These are phyloP conservation scores for Parasteatoda lunata DNA, from an alignment of 2,888 invertebrate species.

Conservation along the genomic window DNA sequence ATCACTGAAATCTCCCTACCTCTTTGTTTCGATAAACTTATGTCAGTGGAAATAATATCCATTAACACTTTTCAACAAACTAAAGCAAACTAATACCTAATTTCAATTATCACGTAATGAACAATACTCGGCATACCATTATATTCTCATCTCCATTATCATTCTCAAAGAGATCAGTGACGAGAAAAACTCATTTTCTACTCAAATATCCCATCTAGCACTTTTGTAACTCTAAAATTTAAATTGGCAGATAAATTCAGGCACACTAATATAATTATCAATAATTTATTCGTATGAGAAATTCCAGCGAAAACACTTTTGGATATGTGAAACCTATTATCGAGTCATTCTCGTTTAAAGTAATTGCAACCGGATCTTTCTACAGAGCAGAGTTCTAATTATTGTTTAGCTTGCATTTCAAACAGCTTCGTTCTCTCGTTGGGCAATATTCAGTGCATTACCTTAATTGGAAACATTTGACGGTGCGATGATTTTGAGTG, in stretches of 20 bases:
- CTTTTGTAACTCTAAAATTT: not conserved
- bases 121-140: too few species aligned
- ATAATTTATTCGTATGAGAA: slow-evolving; percentile 30
- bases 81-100: too few species aligned
- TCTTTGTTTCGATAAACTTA: too few species aligned
- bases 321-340: slow-evolving; percentile 8
- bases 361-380: slow-evolving; percentile 46
- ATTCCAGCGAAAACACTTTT: not conserved
- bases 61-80: too few species aligned
- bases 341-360: slow-evolving; percentile 26
- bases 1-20: too few species aligned
- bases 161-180: too few species aligned
- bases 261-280: slow-evolving; percentile 40
- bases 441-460: slow-evolving; percentile 23
- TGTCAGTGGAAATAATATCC: too few species aligned
- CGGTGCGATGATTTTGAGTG: not conserved
- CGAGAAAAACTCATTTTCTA: too few species aligned
- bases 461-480: slow-evolving; percentile 24
- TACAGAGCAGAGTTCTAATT: slow-evolving; percentile 31
- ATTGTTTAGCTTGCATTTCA: slow-evolving; percentile 56
- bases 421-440: slow-evolving; percentile 7
- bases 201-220: not conserved
- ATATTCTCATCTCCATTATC: too few species aligned
- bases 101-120: too few species aligned
- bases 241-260: slow-evolving; percentile 19